A percentile compares a stretch with the other conserved stretches of the same genome.
phyloP scores from a whole-genome alignment of 2,113 vertebrate genomes.

The Larimichthys crocea region DNA sequence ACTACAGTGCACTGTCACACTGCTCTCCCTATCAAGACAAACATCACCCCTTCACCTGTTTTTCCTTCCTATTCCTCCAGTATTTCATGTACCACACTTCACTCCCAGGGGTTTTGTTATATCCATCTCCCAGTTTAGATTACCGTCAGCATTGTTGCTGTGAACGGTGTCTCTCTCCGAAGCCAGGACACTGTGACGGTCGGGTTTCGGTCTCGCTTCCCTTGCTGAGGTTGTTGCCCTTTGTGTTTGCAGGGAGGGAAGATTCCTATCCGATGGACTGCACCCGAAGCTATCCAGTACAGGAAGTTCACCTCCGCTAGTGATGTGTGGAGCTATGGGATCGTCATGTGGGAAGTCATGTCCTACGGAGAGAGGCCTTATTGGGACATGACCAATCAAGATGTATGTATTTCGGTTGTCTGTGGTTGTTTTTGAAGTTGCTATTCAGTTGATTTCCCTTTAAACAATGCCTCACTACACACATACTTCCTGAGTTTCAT shows the following conservation, averaged over 20 bases:
- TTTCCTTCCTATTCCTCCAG: conserved; percentile 43
- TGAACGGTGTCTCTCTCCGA: conserved; percentile 64
- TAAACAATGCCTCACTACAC: conserved; percentile 17
- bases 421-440: neutral
- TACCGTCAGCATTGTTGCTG: conserved; percentile 55
- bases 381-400: conserved; percentile 90
- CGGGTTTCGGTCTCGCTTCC: conserved; percentile 58
- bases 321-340: conserved; percentile 89
- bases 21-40: conserved; percentile 35
- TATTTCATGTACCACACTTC: conserved; percentile 43
- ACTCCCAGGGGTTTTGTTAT: conserved; percentile 64
- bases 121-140: conserved; percentile 63
- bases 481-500: conserved; percentile 49
- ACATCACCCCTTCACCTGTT: conserved; percentile 51
- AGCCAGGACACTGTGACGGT: conserved; percentile 68
- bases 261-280: conserved; percentile 89
- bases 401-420: conserved; percentile 78
- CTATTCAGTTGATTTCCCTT: neutral
- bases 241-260: conserved; percentile 84
- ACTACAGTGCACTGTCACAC: conserved; percentile 6
- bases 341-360: conserved; percentile 90
- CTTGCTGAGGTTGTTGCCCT: conserved; percentile 52
- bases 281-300: conserved; percentile 88
- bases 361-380: conserved; percentile 88
- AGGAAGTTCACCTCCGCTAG: conserved; percentile 89